Conservation (phyloP, 2,797 vertebrate genomes). For the Sitta carolinensis region DNA sequence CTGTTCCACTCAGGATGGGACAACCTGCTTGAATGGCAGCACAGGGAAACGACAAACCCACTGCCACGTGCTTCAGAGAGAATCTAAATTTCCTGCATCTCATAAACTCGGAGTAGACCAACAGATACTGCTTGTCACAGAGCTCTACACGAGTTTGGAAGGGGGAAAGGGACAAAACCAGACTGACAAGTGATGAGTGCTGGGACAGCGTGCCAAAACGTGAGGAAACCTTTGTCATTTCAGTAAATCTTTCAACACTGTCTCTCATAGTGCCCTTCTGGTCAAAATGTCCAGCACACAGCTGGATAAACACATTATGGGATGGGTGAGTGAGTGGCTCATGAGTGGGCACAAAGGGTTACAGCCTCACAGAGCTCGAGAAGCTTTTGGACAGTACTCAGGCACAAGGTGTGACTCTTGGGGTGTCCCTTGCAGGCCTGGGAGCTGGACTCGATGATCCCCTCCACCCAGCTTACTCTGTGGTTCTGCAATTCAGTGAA, state of each 20-base stretch:
- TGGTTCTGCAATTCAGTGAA: background rate
- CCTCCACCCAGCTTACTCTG: background rate
- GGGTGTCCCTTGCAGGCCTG: background rate
- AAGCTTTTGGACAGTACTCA: background rate
- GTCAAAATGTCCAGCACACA: background rate
- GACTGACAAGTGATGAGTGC: background rate
- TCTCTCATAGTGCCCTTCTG: background rate
- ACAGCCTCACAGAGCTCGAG: background rate
- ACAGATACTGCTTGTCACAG: background rate
- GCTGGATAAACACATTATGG: background rate
- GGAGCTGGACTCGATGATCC: background rate
- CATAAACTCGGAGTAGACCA: background rate
- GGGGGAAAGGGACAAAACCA: background rate
- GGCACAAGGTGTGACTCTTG: background rate
- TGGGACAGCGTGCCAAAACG: background rate
- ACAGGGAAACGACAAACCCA: background rate
- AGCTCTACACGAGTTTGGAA: background rate
- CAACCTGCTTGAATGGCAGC: background rate
- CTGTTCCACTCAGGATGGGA: background rate
- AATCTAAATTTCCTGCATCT: background rate
- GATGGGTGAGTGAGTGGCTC: background rate
- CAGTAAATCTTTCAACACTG: background rate
- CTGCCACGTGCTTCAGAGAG: background rate
- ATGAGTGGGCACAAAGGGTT: accelerated
- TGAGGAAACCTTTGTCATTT: background rate